phyloP scores from a whole-genome alignment of 2,888 invertebrate genomes.

The Xestia xanthographa region DNA sequence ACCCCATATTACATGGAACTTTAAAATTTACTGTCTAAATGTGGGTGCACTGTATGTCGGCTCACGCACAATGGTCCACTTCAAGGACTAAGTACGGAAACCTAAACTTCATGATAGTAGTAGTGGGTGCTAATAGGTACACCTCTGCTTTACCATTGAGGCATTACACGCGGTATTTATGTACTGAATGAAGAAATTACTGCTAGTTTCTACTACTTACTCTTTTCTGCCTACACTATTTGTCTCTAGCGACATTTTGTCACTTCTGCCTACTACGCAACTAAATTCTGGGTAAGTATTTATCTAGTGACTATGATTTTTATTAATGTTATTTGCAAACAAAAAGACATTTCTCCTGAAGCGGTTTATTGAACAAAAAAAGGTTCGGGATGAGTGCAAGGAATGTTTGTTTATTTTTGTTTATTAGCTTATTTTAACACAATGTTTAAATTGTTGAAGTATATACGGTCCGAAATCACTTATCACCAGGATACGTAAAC shows the following conservation, averaged over 20 bases:
- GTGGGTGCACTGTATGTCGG: neutral
- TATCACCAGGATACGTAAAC: neutral
- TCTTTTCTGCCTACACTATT: neutral
- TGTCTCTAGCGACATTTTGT: neutral
- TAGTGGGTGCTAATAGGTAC: too few relatives aligned
- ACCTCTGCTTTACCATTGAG: neutral
- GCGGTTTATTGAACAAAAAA: neutral
- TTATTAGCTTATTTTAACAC: neutral
- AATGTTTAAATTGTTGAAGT: neutral
- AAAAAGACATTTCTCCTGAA: accelerated
- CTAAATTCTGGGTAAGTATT: slow-evolving; percentile 40
- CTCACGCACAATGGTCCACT: too few relatives aligned
- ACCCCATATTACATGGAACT: neutral
- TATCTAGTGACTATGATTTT: slow-evolving; percentile 10
- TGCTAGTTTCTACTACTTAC: neutral
- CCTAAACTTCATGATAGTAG: too few relatives aligned
- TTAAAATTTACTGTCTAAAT: neutral
- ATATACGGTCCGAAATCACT: neutral
- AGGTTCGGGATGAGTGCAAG: neutral
- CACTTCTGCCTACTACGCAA: neutral
- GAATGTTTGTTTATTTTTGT: neutral
- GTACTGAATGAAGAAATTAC: neutral
- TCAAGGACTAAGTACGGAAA: too few relatives aligned
- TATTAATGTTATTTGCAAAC: neutral
- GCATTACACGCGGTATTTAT: neutral